Base-by-base conservation (phyloP, 1,140 invertebrate species). In the Rhyzopertha dominica region DNA sequence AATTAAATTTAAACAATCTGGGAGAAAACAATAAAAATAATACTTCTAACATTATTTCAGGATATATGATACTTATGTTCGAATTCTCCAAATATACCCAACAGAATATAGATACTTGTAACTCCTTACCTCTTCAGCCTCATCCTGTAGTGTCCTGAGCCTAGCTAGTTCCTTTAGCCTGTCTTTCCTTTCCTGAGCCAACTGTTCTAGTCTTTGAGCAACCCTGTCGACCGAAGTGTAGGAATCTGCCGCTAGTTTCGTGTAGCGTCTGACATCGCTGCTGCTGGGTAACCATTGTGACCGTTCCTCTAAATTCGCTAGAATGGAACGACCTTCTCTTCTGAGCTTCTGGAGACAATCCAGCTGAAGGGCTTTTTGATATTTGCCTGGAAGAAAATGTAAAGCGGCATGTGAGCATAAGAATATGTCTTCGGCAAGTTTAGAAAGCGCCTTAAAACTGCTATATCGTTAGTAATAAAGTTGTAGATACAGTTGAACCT, bases 91-190 rank as follows among this genome's bases (percentile, higher is more conserved):
- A n/a, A n/a, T n/a, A n/a, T n/a, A n/a, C n/a, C n/a, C n/a, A n/a
- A n/a, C n/a, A n/a, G n/a, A n/a, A n/a, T n/a, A n/a, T n/a, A n/a
- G n/a, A n/a, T n/a, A n/a, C n/a, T n/a, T n/a, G n/a, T n/a, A n/a
- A n/a, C n/a, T 41, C 67, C 69, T 71, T 56, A 77, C 76, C 72
- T 76, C 72, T 36, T 69, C 69, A 28, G 74, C 74, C 62, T 78
- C 76, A 47, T 75, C 70, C 56, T 77, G 72, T 17, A 78, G 57
- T 5, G 72, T 72, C 7, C 69, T 65, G 29, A 76, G 67, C 19
- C 71, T 59, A 4, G 69, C 74, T 45, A 77, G 41, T 43, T 77
- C 74, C 17, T 74, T 68, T 35, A 78, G 60, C 22, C 69, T 64
- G 53, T 77, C 75, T 43, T 70, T 69, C 40, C 75, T 66, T 56